Evolutionary conservation across 1,140 invertebrate genomes (phyloP).

Genomic region (Ostrea edulis): DNA sequence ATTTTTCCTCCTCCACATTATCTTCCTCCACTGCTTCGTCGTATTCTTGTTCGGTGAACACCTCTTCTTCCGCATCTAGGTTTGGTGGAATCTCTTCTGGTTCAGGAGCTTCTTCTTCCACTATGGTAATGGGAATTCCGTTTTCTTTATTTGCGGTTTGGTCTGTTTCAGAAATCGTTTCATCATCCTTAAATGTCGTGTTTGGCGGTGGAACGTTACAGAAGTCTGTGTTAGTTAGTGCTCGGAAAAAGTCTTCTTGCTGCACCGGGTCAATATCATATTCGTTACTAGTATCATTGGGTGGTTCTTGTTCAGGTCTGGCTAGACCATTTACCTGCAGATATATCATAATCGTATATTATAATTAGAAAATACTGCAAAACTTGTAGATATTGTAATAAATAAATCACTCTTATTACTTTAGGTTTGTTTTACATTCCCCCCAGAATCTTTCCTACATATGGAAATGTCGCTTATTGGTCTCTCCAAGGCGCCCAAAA

Average conservation of each 20-base stretch:
- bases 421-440: no score
- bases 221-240: not conserved
- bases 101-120: not conserved
- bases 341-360: no score
- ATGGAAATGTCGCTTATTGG: no score
- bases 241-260: not conserved
- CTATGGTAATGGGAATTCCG: not conserved
- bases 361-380: no score
- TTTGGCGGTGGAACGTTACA: not conserved
- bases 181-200: not conserved
- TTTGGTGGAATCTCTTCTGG: not conserved
- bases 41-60: not conserved
- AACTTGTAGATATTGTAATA: no score
- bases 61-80: not conserved
- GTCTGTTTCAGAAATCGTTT: not conserved
- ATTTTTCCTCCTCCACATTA: not conserved
- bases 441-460: no score
- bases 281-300: not conserved
- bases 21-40: conserved; percentile 23
- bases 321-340: not conserved
- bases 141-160: not conserved
- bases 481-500: no score
- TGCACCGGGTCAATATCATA: not conserved
- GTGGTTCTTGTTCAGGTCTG: not conserved
- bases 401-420: no score